Evolutionary conservation across 2,797 vertebrate genomes (phyloP), one percentile per base, ranked within the genome.

Genomic region (Peromyscus attwateri): DNA sequence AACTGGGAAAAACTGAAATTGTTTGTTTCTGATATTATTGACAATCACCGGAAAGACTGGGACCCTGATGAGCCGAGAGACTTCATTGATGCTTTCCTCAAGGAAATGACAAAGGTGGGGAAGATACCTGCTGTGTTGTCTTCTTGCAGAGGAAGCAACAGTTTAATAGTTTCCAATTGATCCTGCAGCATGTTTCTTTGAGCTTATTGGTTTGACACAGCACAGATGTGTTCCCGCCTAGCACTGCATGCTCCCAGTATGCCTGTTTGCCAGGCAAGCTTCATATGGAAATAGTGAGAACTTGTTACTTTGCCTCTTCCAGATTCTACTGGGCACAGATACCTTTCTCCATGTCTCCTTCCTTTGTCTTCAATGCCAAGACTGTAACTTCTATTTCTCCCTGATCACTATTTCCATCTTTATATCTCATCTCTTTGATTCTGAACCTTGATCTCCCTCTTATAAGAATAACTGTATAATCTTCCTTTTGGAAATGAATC

Each of bases 31-130:
- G 80, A 14, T 66, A 95, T 98, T 29, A 92, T 99, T 3, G 52
- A 98, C 37, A 97, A 98, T 57, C 99, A 99, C 97, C 98, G 97
- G 96, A 97, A 96, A 68, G 98, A 98, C 11, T 98, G 98, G 98
- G 98, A 99, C 83, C 98, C 98, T 49, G 97, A 81, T 0, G 97
- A 98, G 57, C 92, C 75, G 13, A 98, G 97, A 91, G 99, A 99
- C 92, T 99, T 99, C 97, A 99, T 99, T 0, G 99, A 99, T 96
- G 99, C 98, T 96, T 99, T 98, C 95, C 98, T 99, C 95, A 98
- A 97, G 3, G 99, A 99, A 98, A 99, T 99, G 64, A 94, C 98
- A 93, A 99, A 97, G 98, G 99, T 99, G 91, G 97, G 97, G 25
- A 1, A 37, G n/a, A 31, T 55, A 31, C 70, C 55, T 37, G 2